Evolutionary conservation across 1,140 invertebrate species (phyloP), one percentile per base, ranked within the genome.

Genomic region (Trigoniulus corallinus): DNA sequence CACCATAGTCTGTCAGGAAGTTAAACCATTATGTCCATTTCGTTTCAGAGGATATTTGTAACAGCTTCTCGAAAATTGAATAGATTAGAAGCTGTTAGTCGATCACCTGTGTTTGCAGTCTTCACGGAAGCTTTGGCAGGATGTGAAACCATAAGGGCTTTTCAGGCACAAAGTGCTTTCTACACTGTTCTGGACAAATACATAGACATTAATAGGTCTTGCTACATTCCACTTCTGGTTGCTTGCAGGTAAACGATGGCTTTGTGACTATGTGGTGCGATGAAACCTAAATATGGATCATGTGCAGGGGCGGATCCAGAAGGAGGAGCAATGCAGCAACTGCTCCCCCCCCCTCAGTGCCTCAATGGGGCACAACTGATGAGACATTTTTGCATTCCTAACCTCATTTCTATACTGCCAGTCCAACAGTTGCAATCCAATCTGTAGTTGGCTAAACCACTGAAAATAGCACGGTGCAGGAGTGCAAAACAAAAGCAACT

Each of bases 101-200:
- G 92, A 45, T 97, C 92, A 7, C 94, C 95, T 0, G 95, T 98
- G 60, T 98, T 95, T 68, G 93, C 92, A 3, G 93, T 98, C 70
- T 97, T 98, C 66, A 85, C 89, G 46, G 93, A 97, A 76, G 93
- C 84, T 25, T 77, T 92, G 25, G 81, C 48, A 23, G 82, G 83
- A 40, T 76, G 80, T 0, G 70, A 76, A 22, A 82, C 79, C 0
- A 88, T 91, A 49, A 69, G 85, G 58, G 84, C 84, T 2, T 88
- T 82, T 61, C 72, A 75, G 26, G 77, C 82, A 29, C 73, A 81
- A 58, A 66, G 82, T 18, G 76, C 82, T 60, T 89, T 91, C 61
- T 80, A 86, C 47, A 62, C 69, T 3, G 84, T 91, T 66, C 88
- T 84, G 0, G 85, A 89, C 64, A 69, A 68, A 21, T 80, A 78